Evolutionary conservation across 2,888 invertebrate species (phyloP), one percentile per base, ranked within the genome.

Genomic region (Stenodema calcarata): DNA sequence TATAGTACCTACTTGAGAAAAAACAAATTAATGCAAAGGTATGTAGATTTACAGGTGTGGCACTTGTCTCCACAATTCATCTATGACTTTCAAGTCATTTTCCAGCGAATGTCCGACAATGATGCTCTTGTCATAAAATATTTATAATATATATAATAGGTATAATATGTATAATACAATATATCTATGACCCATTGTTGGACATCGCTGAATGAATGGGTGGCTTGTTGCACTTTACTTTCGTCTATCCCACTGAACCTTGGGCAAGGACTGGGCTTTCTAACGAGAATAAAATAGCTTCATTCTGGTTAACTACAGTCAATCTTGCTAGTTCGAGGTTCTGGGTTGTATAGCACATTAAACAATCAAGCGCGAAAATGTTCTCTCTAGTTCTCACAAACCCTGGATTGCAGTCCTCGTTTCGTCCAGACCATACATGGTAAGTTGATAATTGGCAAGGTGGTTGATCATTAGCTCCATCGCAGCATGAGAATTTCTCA

Each of bases 61-160:
- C 50, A 16, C 81, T 86, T 23, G 86, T 86, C 16, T 86, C 86
- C n/a, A 86, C 81, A 12, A 86, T 27, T 28, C 50, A 28, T 35
- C 70, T 44, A 30, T 86, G 86, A 98, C 97, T 91, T 97, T 96
- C 90, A 99, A 94, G 92, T 99, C 99, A 89, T 97, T 98, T 91
- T 99, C 99, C 90, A 99, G 94, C 92, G 98, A 98, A 92, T 99
- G 99, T 0, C 99, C 99, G 89, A 99, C 95, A n/a, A 99, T 92
- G 90, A 99, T 98, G 14, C 98, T 97, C 91, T 96, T 95, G 88
- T 95, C 95, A 90, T 95, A n/a, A 96, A 91, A 99, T 96, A 93
- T 98, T n/a, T n/a, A n/a, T n/a, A n/a, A n/a, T n/a, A n/a, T n/a
- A n/a, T n/a, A n/a, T n/a, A n/a, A n/a, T n/a, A n/a, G n/a, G n/a